A percentile compares a stretch with the other conserved stretches of the same genome.
These are phyloP conservation scores for Augochlorella aurata DNA, from an alignment of 2,888 invertebrate genomes.

Conservation along the genomic window DNA sequence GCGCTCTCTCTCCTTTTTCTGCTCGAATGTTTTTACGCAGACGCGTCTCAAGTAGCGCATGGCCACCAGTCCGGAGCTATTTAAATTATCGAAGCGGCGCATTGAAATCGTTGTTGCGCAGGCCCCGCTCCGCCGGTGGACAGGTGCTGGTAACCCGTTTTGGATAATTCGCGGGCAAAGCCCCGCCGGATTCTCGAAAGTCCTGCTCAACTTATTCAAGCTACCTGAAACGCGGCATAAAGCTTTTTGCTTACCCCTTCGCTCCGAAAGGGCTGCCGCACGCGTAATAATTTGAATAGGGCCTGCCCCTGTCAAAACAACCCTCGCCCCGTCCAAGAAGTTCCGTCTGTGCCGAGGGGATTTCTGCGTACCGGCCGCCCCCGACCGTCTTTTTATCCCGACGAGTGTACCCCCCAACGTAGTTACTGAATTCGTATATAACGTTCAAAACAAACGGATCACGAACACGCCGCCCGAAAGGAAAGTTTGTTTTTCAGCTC, in stretches of 20 bases:
- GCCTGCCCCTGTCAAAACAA: conserved; percentile 65
- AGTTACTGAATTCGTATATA: conserved; percentile 41
- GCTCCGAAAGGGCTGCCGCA: conserved; percentile 55
- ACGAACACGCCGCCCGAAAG: conserved; percentile 34
- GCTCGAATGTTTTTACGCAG: conserved; percentile 54
- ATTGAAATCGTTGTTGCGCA: conserved; percentile 30
- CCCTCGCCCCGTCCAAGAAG: conserved; percentile 62
- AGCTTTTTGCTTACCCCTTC: conserved; percentile 50
- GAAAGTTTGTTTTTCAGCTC: conserved; percentile 36
- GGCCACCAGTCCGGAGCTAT: conserved; percentile 33
- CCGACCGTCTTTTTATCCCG: conserved; percentile 53
- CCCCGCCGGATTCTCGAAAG: conserved; percentile 50
- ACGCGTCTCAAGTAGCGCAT: conserved; percentile 66
- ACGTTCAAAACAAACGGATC: conserved; percentile 52
- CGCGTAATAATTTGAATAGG: conserved; percentile 70
- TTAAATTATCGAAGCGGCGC: conserved; percentile 60
- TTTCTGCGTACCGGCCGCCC: conserved; percentile 39
- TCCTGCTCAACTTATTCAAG: conserved; percentile 51
- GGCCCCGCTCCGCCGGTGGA: conserved; percentile 17
- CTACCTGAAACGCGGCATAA: conserved; percentile 54
- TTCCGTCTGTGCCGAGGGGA: conserved; percentile 59
- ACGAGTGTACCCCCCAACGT: conserved; percentile 38
- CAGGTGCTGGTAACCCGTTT: conserved; percentile 52
- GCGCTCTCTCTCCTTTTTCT: neutral
- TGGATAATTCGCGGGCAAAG: conserved; percentile 53